Conservation (phyloP, 1,140 invertebrate species). For the Tetranychus cinnabarinus region DNA sequence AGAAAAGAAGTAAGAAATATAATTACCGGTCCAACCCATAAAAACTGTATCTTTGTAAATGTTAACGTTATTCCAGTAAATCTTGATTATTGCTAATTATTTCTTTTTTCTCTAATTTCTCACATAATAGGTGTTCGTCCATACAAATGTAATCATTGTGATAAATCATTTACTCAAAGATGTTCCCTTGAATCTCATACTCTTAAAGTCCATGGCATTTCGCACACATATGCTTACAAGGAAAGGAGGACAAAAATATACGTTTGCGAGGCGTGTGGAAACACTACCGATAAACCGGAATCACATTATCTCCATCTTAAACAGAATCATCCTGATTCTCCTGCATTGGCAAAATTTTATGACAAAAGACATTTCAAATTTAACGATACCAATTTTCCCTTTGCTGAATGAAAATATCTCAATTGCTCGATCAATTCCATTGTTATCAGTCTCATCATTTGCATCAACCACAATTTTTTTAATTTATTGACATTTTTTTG, state of each 20-base stretch:
- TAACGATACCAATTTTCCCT: background rate
- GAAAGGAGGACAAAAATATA: slow-evolving; percentile 84
- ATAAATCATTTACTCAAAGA: slow-evolving; percentile 98
- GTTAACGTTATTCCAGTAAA: too few species aligned
- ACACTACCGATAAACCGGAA: slow-evolving; percentile 87
- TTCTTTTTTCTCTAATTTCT: slow-evolving; percentile 6
- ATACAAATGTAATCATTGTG: slow-evolving; percentile 94
- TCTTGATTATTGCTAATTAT: background rate
- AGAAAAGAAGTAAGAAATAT: too few species aligned
- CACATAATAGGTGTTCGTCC: slow-evolving; percentile 58
- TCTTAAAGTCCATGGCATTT: slow-evolving; percentile 91
- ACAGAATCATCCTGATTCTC: slow-evolving; percentile 73
- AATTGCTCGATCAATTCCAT: background rate
- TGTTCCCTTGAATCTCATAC: slow-evolving; percentile 96
- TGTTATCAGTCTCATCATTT: background rate
- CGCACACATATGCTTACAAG: slow-evolving; percentile 91
- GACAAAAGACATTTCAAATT: slow-evolving; percentile 42
- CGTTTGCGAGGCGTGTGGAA: slow-evolving; percentile 97
- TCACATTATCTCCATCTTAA: slow-evolving; percentile 84
- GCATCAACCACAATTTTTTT: slow-evolving; percentile 7
- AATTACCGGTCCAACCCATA: too few species aligned
- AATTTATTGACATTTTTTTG: too few species aligned
- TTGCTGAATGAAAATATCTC: background rate
- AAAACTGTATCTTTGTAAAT: too few species aligned
- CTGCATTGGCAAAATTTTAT: slow-evolving; percentile 82